Evolutionary conservation across 2,797 vertebrate species (phyloP).

Genomic region (Heteromormyrus szaboi): DNA sequence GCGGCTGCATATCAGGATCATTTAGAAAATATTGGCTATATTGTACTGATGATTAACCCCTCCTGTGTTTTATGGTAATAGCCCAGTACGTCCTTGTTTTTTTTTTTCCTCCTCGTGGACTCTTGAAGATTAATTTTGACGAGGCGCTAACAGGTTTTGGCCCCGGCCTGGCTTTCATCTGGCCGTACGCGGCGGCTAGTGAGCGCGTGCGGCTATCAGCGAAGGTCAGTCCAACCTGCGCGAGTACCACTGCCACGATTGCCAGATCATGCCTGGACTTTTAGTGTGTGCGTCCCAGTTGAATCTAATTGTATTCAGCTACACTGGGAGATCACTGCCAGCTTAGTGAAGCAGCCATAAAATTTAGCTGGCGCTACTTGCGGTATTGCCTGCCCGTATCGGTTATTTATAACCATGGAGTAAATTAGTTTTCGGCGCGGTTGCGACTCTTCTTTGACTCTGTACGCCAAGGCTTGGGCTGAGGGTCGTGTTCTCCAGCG

Average conservation of each 20-base stretch:
- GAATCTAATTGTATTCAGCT: neutral
- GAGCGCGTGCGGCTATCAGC: constrained; percentile 58
- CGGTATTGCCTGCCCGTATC: neutral
- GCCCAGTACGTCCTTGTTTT: constrained; percentile 23
- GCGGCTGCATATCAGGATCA: constrained; percentile 51
- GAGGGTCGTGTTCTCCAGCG: neutral
- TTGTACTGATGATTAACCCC: constrained; percentile 52
- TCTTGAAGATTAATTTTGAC: constrained; percentile 57
- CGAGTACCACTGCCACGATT: neutral
- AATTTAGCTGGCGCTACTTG: neutral
- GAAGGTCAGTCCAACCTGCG: constrained; percentile 58
- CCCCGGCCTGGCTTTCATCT: constrained; percentile 16
- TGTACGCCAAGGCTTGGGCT: neutral
- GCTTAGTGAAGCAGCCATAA: neutral
- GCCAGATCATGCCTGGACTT: neutral
- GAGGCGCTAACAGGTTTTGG: constrained; percentile 41
- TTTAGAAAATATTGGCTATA: constrained; percentile 62
- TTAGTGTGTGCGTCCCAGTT: too few species aligned
- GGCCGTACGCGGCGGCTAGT: constrained; percentile 28
- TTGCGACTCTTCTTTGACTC: neutral
- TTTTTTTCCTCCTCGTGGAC: constrained; percentile 22
- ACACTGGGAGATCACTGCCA: neutral
- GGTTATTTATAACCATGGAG: neutral
- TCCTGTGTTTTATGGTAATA: constrained; percentile 52
- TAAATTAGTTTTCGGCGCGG: neutral